phyloP scores from a whole-genome alignment of 1,140 invertebrate genomes.

The Lycorma delicatula region DNA sequence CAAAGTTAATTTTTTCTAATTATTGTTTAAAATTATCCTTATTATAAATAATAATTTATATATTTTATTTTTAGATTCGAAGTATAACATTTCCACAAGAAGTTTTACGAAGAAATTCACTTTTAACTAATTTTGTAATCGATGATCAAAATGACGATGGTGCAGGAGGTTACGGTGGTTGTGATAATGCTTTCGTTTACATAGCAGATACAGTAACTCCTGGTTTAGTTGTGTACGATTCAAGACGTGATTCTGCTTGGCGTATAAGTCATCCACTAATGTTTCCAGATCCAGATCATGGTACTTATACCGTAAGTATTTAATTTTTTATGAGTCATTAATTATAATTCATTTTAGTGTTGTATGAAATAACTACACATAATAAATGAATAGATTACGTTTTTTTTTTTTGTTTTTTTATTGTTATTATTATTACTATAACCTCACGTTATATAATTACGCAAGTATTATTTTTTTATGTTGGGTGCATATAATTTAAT shows the following conservation, averaged over 20 bases:
- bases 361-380: no score
- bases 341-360: no score
- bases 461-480: no score
- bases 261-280: slow-evolving; percentile 63
- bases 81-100: slow-evolving; percentile 48
- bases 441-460: no score
- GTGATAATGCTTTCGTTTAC: slow-evolving; percentile 67
- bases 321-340: no score
- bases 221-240: slow-evolving; percentile 65
- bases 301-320: slow-evolving; percentile 45
- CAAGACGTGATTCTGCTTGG: slow-evolving; percentile 60
- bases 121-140: slow-evolving; percentile 67
- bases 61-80: slow-evolving; percentile 23
- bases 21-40: background rate
- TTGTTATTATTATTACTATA: no score
- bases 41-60: background rate
- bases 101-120: slow-evolving; percentile 54
- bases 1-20: background rate
- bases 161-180: slow-evolving; percentile 38
- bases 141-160: slow-evolving; percentile 45
- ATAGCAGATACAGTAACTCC: slow-evolving; percentile 68
- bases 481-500: no score
- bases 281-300: slow-evolving; percentile 69
- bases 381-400: no score
- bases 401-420: no score